Base-by-base conservation (phyloP, 2,888 invertebrate genomes). In the Anthophora plumipes region DNA sequence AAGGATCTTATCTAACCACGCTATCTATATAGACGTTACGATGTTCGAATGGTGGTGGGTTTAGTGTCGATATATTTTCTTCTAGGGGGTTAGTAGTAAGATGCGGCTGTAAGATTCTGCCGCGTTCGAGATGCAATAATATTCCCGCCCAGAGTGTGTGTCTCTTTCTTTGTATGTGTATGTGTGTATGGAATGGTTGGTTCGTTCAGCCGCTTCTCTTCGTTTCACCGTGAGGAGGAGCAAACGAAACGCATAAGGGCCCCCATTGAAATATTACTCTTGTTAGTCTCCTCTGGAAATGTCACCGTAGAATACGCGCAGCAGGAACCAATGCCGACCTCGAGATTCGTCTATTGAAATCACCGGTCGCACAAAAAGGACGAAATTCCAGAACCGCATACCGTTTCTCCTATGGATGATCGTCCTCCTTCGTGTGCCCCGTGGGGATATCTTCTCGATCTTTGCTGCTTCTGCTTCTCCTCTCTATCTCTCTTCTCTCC, bases 281-380 rank as follows among this genome's bases (percentile, higher is more conserved):
- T 74, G 73, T 78, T 79, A 74, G 71, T 61, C 31, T 31, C 67
- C 77, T 25, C 68, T 77, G 78, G 74, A 88, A 89, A 86, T 86
- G 88, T 89, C 88, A 84, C 82, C 84, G 87, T 82, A 80, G 88
- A 86, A 86, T 86, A 88, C 85, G 85, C 91, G 80, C 90, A 89
- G 90, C 91, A 81, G 91, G 90, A 76, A 84, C 87, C 87, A 55
- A 77, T 71, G 75, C 66, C 86, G 78, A 75, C 80, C 75, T 83
- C 67, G 80, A 86, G 87, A 82, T 88, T 87, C 85, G 88, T 88
- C 88, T 88, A 88, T 89, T 88, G 89, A 88, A 87, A 87, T 83
- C 75, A 89, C 78, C 74, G 68, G 77, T 77, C 80, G 73, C 75
- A 77, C 80, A 85, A 83, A 88, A 86, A 86, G 88, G 73, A 86